Evolutionary conservation across 2,797 vertebrate species (phyloP).

Genomic region (Petrocephalus sullivani): DNA sequence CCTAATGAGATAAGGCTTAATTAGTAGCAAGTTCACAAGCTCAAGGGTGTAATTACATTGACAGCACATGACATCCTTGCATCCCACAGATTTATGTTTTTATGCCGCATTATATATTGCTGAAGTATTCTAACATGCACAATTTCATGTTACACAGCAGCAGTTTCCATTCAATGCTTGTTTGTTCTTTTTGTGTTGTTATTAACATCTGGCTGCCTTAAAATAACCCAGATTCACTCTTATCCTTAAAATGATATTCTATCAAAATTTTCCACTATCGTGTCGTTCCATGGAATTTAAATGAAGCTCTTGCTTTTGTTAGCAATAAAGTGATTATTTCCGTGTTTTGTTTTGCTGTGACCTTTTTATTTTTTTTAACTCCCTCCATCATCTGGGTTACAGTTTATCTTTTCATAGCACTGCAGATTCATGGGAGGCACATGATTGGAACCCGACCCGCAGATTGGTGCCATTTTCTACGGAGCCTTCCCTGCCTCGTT

Average conservation of each 20-base stretch:
- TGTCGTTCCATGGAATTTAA: background rate
- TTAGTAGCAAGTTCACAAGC: slow-evolving; percentile 20
- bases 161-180: background rate
- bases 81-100: background rate
- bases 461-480: background rate
- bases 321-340: background rate
- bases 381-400: background rate
- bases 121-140: background rate
- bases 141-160: background rate
- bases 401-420: background rate
- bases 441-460: background rate
- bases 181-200: background rate
- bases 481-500: background rate
- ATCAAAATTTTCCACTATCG: background rate
- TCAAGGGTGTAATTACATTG: slow-evolving; percentile 5
- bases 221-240: background rate
- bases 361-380: background rate
- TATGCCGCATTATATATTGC: background rate
- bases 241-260: background rate
- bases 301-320: background rate
- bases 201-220: background rate
- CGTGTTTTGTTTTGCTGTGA: background rate
- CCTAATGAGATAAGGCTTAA: background rate
- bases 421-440: background rate
- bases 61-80: background rate